Conservation (phyloP, 2,113 vertebrate species). For the Poicephalus gulielmi region DNA sequence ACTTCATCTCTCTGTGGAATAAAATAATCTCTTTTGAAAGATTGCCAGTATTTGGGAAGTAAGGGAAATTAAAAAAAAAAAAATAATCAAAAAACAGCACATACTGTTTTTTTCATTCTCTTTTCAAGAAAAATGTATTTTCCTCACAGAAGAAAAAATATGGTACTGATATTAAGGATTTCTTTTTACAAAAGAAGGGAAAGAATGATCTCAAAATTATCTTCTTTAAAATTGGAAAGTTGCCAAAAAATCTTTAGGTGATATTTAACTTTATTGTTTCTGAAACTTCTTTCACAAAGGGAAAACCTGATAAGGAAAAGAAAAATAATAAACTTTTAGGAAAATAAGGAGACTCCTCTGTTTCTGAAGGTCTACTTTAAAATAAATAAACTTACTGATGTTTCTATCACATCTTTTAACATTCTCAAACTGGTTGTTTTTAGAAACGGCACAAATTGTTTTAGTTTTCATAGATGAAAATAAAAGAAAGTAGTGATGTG, state of each 20-base stretch:
- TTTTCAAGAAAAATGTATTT: neutral
- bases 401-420: neutral
- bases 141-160: rapidly evolving
- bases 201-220: neutral
- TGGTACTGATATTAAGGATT: neutral
- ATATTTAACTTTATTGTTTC: neutral
- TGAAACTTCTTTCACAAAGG: neutral
- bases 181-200: neutral
- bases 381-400: neutral
- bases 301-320: neutral
- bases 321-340: neutral
- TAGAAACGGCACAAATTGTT: neutral
- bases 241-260: neutral
- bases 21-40: too few species aligned
- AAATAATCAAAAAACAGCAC: neutral
- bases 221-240: neutral
- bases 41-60: neutral
- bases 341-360: neutral
- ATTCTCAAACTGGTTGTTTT: neutral
- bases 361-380: neutral
- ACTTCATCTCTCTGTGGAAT: neutral
- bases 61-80: slow-evolving; percentile 2
- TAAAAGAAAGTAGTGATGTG: neutral
- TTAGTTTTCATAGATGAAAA: neutral
- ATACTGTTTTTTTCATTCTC: neutral